phyloP scores from a whole-genome alignment of 2,113 vertebrate species.

The Equus quagga region DNA sequence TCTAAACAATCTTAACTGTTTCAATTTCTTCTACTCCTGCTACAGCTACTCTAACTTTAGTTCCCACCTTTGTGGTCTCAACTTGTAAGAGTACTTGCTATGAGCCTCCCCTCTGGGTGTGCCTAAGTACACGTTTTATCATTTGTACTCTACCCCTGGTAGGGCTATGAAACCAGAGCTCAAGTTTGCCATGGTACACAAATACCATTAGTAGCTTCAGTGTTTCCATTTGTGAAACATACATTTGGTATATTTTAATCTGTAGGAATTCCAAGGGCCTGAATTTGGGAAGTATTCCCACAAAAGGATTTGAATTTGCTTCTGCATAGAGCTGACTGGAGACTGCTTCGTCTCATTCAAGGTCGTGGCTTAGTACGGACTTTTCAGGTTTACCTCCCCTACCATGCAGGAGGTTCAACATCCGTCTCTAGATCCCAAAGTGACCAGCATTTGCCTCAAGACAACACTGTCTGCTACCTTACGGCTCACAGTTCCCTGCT shows the following conservation, averaged over 20 bases:
- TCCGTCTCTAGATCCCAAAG: background rate
- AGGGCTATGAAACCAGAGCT: background rate
- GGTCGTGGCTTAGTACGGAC: background rate
- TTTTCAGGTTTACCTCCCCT: background rate
- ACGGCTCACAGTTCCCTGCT: background rate
- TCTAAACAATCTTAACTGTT: background rate
- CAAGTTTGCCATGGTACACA: background rate
- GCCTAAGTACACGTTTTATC: background rate
- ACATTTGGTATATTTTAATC: background rate
- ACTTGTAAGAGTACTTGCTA: background rate
- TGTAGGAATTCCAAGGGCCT: background rate
- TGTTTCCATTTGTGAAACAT: background rate
- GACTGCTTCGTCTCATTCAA: background rate
- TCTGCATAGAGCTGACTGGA: background rate
- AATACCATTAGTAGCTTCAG: background rate
- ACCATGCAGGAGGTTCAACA: background rate
- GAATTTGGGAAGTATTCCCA: background rate
- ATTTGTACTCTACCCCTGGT: background rate
- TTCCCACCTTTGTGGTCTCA: background rate
- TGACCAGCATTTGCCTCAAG: background rate
- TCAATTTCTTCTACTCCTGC: background rate
- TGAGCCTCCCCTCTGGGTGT: background rate
- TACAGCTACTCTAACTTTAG: background rate
- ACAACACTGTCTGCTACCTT: background rate
- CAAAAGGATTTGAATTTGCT: background rate